Evolutionary conservation across 2,888 invertebrate genomes (phyloP).

Genomic region (Cacoxenus indagator): DNA sequence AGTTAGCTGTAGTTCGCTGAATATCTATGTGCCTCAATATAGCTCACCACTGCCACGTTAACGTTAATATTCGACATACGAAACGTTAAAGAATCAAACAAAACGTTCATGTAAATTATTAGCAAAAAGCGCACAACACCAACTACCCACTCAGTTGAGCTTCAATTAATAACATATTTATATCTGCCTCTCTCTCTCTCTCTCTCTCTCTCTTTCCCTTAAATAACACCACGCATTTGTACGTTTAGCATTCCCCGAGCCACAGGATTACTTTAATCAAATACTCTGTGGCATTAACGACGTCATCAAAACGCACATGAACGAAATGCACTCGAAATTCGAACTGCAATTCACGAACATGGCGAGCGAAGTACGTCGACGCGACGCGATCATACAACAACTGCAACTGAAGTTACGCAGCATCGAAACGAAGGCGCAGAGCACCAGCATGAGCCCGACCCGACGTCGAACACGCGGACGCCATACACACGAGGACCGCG

Average conservation of each 20-base stretch:
- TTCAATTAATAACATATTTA: too few relatives aligned
- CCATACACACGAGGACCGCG: slow-evolving; percentile 46
- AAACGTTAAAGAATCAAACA: too few relatives aligned
- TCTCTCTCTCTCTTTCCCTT: neutral
- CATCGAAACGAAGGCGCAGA: slow-evolving; percentile 69
- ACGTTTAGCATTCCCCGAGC: slow-evolving; percentile 77
- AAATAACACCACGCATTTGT: neutral
- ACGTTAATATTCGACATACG: too few relatives aligned
- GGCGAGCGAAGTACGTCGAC: slow-evolving; percentile 84
- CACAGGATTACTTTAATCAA: slow-evolving; percentile 86
- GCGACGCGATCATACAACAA: slow-evolving; percentile 85
- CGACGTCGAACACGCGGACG: slow-evolving; percentile 45
- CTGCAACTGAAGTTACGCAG: slow-evolving; percentile 81
- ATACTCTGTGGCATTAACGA: slow-evolving; percentile 85
- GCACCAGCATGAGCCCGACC: slow-evolving; percentile 31
- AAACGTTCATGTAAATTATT: too few relatives aligned
- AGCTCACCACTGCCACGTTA: too few relatives aligned
- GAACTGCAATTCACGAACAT: slow-evolving; percentile 81
- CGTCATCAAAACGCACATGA: slow-evolving; percentile 82
- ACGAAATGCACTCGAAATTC: slow-evolving; percentile 80
- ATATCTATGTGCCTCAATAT: too few relatives aligned
- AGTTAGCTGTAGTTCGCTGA: too few relatives aligned
- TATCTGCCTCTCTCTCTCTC: neutral
- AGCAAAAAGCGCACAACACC: too few relatives aligned
- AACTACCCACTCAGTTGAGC: too few relatives aligned